phyloP scores from a whole-genome alignment of 2,113 vertebrate species.

The Laterallus jamaicensis region DNA sequence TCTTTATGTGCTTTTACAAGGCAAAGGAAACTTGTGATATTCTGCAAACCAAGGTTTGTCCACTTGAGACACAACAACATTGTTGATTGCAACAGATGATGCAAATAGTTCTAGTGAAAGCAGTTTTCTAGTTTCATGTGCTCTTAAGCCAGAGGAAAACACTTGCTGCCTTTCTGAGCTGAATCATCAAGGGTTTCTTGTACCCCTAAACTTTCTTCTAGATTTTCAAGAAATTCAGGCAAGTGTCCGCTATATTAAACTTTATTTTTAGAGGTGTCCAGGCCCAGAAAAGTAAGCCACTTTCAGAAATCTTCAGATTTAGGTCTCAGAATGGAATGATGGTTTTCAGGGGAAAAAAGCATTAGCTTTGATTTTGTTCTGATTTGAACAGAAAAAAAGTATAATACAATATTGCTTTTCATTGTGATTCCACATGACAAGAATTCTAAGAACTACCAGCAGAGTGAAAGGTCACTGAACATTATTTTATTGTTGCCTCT shows the following conservation, averaged over 20 bases:
- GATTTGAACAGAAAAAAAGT: background rate
- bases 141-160: background rate
- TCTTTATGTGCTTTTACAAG: background rate
- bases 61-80: background rate
- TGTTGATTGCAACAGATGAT: background rate
- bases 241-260: background rate
- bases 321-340: background rate
- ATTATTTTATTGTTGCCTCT: background rate
- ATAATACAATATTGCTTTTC: background rate
- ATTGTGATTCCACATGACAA: background rate
- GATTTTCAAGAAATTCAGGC: background rate
- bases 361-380: background rate
- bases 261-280: background rate
- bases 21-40: background rate
- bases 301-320: background rate
- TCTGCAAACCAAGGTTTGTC: background rate
- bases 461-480: background rate
- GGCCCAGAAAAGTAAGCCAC: background rate
- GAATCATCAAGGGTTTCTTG: background rate
- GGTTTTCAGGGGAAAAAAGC: background rate
- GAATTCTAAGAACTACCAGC: background rate
- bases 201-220: background rate
- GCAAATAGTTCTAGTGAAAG: background rate
- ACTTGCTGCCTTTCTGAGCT: background rate
- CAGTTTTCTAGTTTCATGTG: background rate